phyloP scores from a whole-genome alignment of 1,140 invertebrate species.

The Drosophila ercepeae region DNA sequence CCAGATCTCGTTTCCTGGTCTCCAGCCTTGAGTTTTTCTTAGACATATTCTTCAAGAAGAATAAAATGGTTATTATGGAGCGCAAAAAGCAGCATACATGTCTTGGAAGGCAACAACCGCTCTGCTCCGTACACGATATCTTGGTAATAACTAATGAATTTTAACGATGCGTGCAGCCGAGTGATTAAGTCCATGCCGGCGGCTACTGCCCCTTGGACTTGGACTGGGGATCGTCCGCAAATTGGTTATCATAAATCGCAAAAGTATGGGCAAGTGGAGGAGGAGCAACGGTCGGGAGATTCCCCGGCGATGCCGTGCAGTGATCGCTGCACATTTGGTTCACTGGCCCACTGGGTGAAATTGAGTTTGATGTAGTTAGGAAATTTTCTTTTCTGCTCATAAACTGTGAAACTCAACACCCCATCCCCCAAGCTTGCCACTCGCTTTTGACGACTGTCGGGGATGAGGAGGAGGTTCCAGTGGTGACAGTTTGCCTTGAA shows the following conservation, averaged over 20 bases:
- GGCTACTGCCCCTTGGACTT: slow-evolving; percentile 26
- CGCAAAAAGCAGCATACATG: slow-evolving; percentile 4
- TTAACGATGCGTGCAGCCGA: slow-evolving; percentile 70
- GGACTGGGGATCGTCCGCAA: slow-evolving; percentile 32
- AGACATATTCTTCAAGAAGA: background rate
- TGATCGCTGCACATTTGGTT: slow-evolving; percentile 74
- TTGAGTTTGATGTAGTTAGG: slow-evolving; percentile 71
- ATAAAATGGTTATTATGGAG: slow-evolving; percentile 28
- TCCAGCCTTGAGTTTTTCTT: background rate
- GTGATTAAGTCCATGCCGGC: slow-evolving; percentile 50
- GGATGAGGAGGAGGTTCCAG: background rate
- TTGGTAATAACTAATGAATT: slow-evolving; percentile 41
- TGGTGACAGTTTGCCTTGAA: slow-evolving; percentile 23
- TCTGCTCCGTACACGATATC: slow-evolving; percentile 16
- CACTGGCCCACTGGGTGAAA: slow-evolving; percentile 82
- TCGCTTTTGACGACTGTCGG: slow-evolving; percentile 31
- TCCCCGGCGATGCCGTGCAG: slow-evolving; percentile 39
- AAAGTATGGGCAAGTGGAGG: background rate
- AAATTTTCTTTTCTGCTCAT: slow-evolving; percentile 79
- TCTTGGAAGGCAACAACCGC: slow-evolving; percentile 34
- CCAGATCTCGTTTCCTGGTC: background rate
- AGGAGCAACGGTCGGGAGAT: background rate
- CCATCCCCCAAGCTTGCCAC: slow-evolving; percentile 18
- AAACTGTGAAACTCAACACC: slow-evolving; percentile 62
- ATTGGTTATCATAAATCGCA: slow-evolving; percentile 49